Evolutionary conservation across 2,888 invertebrate genomes (phyloP), one percentile per base, ranked within the genome.

Genomic region (Phlogophora meticulosa): DNA sequence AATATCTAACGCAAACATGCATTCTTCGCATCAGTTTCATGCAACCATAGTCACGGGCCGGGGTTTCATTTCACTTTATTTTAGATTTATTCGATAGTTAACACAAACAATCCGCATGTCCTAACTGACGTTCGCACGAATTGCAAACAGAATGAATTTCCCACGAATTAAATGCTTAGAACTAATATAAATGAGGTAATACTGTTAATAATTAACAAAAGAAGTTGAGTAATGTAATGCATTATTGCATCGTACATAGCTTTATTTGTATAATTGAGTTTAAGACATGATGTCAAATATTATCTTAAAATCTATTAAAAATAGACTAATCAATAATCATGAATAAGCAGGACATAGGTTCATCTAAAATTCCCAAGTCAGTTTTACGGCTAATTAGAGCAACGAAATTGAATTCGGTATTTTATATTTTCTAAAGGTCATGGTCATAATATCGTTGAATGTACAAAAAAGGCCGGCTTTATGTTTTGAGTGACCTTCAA

Each of bases 1-100:
- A 93, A 93, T 89, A 92, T 80, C 78, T 83, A 80, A 81, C 73
- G 81, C 80, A 88, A 91, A 90, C 87, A 90, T 70, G 84, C 89
- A 90, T 91, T 90, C 89, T 86, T 89, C 77, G 67, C 79, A 80
- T 79, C 78, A 84, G 76, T 76, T 82, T 81, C 80, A 82, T 80
- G 67, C 60, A 72, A 49, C 52, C 64, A 60, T 69, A 51, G 66
- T 70, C 64, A 32, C 53, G 61, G 36, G 32, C 55, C 49, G 28
- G 63, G 53, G 56, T 68, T 65, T 36, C 9, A 61, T 62, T 71
- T 64, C 49, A 63, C 61, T 65, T 56, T 59, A 68, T 56, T 66
- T 75, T 32, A 58, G 36, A 69, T 75, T 70, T 62, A 72, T 81
- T 64, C 53, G 61, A 46, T 62, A 61, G 48, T 62, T 49, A 49